Evolutionary conservation across 2,888 invertebrate species (phyloP), one percentile per base, ranked within the genome.

Genomic region (Aleiodes alternator): DNA sequence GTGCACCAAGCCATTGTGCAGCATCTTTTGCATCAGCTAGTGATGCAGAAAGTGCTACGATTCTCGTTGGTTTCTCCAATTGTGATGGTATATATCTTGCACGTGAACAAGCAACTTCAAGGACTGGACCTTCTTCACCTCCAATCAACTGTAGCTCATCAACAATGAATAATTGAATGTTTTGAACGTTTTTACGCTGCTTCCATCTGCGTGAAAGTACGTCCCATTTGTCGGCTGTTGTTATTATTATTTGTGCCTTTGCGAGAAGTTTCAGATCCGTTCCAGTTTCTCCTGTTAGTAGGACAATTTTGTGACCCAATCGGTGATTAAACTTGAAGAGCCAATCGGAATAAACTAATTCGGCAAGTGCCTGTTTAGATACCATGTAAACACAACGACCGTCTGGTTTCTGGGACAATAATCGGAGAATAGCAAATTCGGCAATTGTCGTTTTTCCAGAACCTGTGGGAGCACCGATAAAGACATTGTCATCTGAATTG

Each of bases 161-260:
- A 16, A 97, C 97, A 77, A 99, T 97, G 89, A 99, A 98, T 14
- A 99, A 91, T 77, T 97, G 96, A 8, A 99, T 95, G 85, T 97
- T 98, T 86, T 99, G 99, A 0, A 99, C 98, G 88, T 98, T 98
- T 90, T 99, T 99, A 48, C 99, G 93, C 85, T 99, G 99, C 85
- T 99, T 99, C 99, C 99, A 99, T 79, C 99, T 92, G 73, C 99
- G 92, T 0, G 99, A 99, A 3, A 99, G 91, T 4, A 99, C 97
- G 88, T 99, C 99, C 99, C 99, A 99, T 84, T 98, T 98, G 86
- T 99, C 98, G 0, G 98, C 98, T 0, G 98, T 99, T 4, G 97
- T 96, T 78, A 99, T 94, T 57, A 99, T 96, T n/a, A 99, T 94
- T 89, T 99, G 97, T 0, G 97, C 98, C 88, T 97, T 96, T 53